Evolutionary conservation across 1,140 invertebrate species (phyloP), one percentile per base, ranked within the genome.

Genomic region (Oscheius sp.): DNA sequence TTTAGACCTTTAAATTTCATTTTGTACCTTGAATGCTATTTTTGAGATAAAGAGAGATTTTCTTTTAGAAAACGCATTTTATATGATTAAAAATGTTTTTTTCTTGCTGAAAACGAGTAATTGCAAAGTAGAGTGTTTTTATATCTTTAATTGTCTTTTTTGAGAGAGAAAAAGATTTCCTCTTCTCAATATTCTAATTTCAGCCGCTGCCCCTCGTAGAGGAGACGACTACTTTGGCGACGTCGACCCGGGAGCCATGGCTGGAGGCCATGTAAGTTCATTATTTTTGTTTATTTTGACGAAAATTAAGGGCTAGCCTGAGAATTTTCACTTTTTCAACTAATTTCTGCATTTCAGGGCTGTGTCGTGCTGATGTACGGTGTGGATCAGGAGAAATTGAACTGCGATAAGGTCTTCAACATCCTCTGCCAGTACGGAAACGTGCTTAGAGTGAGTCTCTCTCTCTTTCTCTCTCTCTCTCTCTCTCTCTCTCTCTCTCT

Each of bases 361-460:
- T 65, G 91, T 55, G 94, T 98, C 52, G 90, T 97, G 87, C 98
- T 99, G 95, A 93, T 98, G 32, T 98, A 99, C 87, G 95, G 95
- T 29, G 88, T 99, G 20, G 92, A 94, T 83, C 90, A 91, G 55
- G 90, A 93, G 76, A 93, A 93, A 84, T 92, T 95, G 84, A 98
- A 97, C 87, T 91, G 93, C 74, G 94, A 97, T 85, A 90, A 91
- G 82, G 88, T 99, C n/a, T 99, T 99, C 89, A 99, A 98, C 87
- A 88, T 99, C 66, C 94, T 98, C 86, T 99, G 95, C 87, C 89
- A 97, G 38, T 99, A 98, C 86, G 96, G 96, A 74, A 99, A 99
- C 85, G 94, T 97, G 75, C 91, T 94, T 62, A 90, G 93, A 89
- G 94, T 97, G 87, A 90, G 91, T 84, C 59, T n/a, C 59, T 61